These are phyloP conservation scores for Daphoenositta chrysoptera DNA, from an alignment of 2,113 vertebrate species.

Conservation along the genomic window DNA sequence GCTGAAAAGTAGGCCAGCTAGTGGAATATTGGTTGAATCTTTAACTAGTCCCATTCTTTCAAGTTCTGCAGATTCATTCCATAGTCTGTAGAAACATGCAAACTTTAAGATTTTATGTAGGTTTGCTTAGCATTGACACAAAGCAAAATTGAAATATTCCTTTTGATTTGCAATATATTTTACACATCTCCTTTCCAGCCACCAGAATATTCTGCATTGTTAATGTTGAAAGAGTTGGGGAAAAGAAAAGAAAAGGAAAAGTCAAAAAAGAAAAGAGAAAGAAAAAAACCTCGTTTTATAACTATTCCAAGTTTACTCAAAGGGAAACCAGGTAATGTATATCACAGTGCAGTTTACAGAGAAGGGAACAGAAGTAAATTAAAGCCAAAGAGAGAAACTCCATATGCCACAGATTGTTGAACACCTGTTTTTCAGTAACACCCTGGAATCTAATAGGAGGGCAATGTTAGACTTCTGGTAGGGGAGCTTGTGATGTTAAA, in stretches of 20 bases:
- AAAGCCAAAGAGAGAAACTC: not conserved
- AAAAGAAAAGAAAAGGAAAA: not conserved
- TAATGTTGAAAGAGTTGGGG: rapidly evolving
- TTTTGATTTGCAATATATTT: not conserved
- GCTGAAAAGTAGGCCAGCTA: constrained; percentile 4
- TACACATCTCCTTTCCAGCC: not conserved
- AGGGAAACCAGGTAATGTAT: not conserved
- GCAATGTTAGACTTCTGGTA: not conserved
- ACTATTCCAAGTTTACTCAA: not conserved
- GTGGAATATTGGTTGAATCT: not conserved
- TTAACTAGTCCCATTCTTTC: not conserved
- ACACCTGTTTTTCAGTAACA: constrained; percentile 1
- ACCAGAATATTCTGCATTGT: not conserved
- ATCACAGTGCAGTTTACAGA: not conserved
- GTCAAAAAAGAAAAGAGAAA: rapidly evolving
- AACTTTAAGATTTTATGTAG: not conserved
- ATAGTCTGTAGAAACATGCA: not conserved
- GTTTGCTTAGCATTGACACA: not conserved
- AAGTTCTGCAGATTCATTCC: not conserved
- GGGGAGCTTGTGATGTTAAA: not conserved
- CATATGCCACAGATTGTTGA: constrained; percentile 15
- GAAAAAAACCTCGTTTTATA: not conserved
- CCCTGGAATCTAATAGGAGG: not conserved
- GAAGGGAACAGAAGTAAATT: not conserved
- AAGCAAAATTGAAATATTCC: not conserved